These are phyloP conservation scores for Maniola jurtina DNA, from an alignment of 1,140 invertebrate species.

Conservation along the genomic window DNA sequence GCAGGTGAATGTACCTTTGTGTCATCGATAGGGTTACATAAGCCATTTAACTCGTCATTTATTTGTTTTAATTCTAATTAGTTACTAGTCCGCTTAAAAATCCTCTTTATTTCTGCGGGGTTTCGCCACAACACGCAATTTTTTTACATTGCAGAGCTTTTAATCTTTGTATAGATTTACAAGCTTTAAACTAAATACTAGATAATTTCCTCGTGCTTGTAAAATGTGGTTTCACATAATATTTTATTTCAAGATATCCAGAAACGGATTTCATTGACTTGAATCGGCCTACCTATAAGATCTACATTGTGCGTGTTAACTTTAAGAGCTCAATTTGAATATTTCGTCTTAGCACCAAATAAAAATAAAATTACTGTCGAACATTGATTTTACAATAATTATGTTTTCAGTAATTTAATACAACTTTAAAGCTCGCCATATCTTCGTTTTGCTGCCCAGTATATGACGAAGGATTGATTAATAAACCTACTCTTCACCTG, in stretches of 20 bases:
- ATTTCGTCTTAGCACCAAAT: too few relatives aligned
- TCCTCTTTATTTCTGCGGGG: constrained; percentile 26
- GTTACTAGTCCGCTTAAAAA: constrained; percentile 26
- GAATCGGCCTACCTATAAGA: too few relatives aligned
- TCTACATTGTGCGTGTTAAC: too few relatives aligned
- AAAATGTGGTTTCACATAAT: constrained; percentile 1
- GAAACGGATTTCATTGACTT: neutral
- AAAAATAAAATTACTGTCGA: too few relatives aligned
- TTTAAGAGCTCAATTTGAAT: too few relatives aligned
- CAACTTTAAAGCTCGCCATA: too few relatives aligned
- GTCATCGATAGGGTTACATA: constrained; percentile 20
- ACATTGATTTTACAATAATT: too few relatives aligned
- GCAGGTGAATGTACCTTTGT: constrained; percentile 19
- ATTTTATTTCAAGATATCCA: neutral
- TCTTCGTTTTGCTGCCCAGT: too few relatives aligned
- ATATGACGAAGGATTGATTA: too few relatives aligned
- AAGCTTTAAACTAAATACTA: constrained; percentile 5
- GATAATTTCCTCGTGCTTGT: neutral
- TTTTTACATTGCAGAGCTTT: constrained; percentile 21
- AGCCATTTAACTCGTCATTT: constrained; percentile 16
- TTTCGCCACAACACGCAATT: constrained; percentile 24
- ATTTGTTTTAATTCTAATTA: constrained; percentile 25
- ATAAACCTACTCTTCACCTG: too few relatives aligned
- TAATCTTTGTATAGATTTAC: constrained; percentile 15
- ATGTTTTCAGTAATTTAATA: too few relatives aligned